phyloP scores from a whole-genome alignment of 2,113 vertebrate species.

The Carassius gibelio region DNA sequence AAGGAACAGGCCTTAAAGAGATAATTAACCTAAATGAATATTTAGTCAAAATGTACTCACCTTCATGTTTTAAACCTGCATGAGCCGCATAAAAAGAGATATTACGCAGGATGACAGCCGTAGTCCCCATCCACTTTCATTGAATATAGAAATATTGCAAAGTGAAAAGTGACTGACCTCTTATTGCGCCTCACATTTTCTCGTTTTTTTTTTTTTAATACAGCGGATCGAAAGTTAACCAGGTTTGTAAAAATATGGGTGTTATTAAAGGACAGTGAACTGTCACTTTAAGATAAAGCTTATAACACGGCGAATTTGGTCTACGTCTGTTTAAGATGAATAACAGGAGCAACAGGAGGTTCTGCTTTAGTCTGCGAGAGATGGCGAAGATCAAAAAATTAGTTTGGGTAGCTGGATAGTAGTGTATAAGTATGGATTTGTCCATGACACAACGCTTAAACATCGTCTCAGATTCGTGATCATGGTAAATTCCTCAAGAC shows the following conservation, averaged over 20 bases:
- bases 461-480: conserved; percentile 62
- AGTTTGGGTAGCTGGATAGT: neutral
- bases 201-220: neutral
- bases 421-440: neutral
- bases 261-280: too few relatives aligned
- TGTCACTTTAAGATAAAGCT: neutral
- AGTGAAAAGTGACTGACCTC: neutral
- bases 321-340: neutral
- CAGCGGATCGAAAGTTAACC: neutral
- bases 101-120: neutral
- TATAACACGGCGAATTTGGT: neutral
- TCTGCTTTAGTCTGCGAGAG: neutral
- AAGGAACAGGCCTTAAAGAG: neutral
- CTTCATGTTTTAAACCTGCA: neutral
- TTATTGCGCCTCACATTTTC: neutral
- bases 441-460: neutral
- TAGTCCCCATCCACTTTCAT: neutral
- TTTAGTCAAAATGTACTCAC: neutral
- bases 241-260: neutral
- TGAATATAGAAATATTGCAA: neutral
- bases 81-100: neutral
- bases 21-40: neutral
- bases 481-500: conserved; percentile 74
- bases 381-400: neutral
- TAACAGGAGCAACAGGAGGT: neutral